Evolutionary conservation across 2,797 vertebrate genomes (phyloP), one percentile per base, ranked within the genome.

Genomic region (Tadarida brasiliensis): DNA sequence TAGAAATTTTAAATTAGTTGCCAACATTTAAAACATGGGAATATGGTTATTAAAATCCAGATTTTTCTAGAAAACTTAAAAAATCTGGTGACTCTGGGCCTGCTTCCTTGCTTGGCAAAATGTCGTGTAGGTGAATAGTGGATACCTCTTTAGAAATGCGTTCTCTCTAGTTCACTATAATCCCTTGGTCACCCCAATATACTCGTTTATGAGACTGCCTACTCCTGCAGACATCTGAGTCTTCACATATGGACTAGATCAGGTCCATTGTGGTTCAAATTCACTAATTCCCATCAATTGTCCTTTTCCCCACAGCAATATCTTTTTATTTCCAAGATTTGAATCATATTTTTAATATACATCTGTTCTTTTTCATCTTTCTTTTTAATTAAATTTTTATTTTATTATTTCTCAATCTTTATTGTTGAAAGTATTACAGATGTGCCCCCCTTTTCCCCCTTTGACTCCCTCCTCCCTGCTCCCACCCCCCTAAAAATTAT

Each of bases 381-480:
- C n/a, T 93, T 80, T 80, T 5, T n/a, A 88, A 87, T 80, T 77
- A 82, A 89, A 90, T 73, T 73, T 71, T 84, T 90, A n/a, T n/a
- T n/a, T n/a, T n/a, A n/a, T n/a, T n/a, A n/a, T n/a, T n/a, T n/a
- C n/a, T n/a, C n/a, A n/a, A n/a, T n/a, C n/a, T n/a, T n/a, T n/a
- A n/a, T n/a, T n/a, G n/a, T n/a, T n/a, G n/a, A n/a, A n/a, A n/a
- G n/a, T n/a, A n/a, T n/a, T n/a, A n/a, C n/a, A n/a, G n/a, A n/a
- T n/a, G n/a, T n/a, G n/a, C n/a, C n/a, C n/a, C n/a, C n/a, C n/a
- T n/a, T n/a, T n/a, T n/a, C n/a, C n/a, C n/a, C n/a, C n/a, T n/a
- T n/a, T n/a, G n/a, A n/a, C n/a, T n/a, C n/a, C n/a, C n/a, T n/a
- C n/a, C n/a, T n/a, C n/a, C n/a, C n/a, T n/a, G n/a, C n/a, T n/a